A percentile compares a stretch with the other conserved stretches of the same genome.
These are phyloP conservation scores for Tillus elongatus DNA, from an alignment of 2,888 invertebrate species.

Conservation along the genomic window DNA sequence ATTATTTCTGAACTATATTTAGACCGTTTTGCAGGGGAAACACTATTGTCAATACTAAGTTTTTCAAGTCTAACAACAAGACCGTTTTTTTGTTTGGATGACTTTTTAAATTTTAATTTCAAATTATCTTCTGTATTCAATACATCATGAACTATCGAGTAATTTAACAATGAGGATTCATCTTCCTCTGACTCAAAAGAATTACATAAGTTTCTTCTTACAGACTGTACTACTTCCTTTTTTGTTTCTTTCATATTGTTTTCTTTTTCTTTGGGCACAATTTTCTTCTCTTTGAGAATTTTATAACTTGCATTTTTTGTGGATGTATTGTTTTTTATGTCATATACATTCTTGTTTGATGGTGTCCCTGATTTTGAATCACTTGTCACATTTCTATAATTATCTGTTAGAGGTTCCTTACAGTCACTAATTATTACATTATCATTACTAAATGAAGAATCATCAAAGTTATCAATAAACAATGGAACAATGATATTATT, in stretches of 20 bases:
- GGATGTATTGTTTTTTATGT: not conserved
- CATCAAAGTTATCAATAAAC: conserved; percentile 5
- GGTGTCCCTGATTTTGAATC: not conserved
- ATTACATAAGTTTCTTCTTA: not conserved
- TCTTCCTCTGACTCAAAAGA: not conserved
- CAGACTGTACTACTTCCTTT: not conserved
- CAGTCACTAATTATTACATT: conserved; percentile 7
- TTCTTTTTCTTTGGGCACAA: not conserved
- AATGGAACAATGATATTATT: conserved; percentile 7
- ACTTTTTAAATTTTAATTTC: not conserved
- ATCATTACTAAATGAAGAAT: not conserved
- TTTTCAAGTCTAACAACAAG: not conserved
- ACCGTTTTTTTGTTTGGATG: not conserved
- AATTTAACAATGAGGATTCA: not conserved
- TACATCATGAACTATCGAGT: not conserved
- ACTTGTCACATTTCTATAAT: not conserved
- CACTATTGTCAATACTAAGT: not conserved
- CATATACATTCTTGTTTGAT: not conserved
- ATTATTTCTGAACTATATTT: not conserved
- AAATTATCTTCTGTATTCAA: not conserved
- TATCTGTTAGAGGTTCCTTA: not conserved
- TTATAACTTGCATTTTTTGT: not conserved
- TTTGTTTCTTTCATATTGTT: not conserved
- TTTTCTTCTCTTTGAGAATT: not conserved
- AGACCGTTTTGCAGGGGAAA: not conserved